Conservation (phyloP, 2,113 vertebrate genomes). For the Noctilio leporinus region DNA sequence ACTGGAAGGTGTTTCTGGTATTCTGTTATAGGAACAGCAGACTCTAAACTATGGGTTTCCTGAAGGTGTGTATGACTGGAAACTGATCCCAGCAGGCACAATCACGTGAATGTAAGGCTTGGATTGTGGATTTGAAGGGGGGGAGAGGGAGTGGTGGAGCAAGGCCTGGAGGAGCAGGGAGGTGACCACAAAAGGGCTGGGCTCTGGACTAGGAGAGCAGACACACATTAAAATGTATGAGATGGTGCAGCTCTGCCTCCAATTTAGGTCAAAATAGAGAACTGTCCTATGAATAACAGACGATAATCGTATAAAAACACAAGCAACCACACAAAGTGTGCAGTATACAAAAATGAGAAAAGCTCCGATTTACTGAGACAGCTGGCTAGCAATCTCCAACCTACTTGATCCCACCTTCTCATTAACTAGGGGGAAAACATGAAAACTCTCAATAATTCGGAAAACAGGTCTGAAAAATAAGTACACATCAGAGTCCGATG, state of each 20-base stretch:
- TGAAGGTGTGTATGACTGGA: neutral
- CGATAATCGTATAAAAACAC: neutral
- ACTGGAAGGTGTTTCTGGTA: neutral
- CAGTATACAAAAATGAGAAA: neutral
- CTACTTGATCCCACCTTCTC: neutral
- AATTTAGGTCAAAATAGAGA: neutral
- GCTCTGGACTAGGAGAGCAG: neutral
- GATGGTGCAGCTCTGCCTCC: neutral
- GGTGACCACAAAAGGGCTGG: neutral
- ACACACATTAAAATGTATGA: neutral
- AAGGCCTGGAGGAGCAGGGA: neutral
- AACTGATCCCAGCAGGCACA: neutral
- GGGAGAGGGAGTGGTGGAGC: neutral
- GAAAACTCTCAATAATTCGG: neutral
- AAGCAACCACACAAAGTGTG: neutral
- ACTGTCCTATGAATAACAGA: neutral
- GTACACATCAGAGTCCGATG: neutral
- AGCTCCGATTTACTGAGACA: neutral
- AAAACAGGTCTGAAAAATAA: neutral
- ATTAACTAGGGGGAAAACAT: neutral
- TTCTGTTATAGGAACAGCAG: neutral
- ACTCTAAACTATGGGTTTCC: neutral
- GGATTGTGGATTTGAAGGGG: neutral
- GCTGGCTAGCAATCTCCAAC: neutral
- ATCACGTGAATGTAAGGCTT: neutral